phyloP scores from a whole-genome alignment of 1,140 invertebrate genomes.

The Scaptomyza graminum region DNA sequence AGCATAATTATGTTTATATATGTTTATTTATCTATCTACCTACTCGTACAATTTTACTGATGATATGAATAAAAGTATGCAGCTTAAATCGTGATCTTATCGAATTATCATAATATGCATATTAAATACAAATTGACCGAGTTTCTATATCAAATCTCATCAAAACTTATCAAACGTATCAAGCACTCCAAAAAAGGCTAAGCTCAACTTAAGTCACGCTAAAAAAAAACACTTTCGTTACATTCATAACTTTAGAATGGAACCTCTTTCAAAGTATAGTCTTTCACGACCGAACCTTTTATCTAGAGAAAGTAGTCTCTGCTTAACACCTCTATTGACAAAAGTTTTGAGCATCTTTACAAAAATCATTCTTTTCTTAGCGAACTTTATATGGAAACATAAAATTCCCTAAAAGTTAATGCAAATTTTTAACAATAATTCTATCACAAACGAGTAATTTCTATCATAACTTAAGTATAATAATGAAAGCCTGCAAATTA shows the following conservation, averaged over 20 bases:
- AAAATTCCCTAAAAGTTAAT: no score
- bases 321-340: slow-evolving; percentile 3
- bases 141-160: slow-evolving; percentile 45
- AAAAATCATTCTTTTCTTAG: no score
- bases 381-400: no score
- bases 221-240: neutral
- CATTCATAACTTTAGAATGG: neutral
- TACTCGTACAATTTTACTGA: slow-evolving; percentile 6
- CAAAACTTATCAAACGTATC: slow-evolving; percentile 15
- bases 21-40: slow-evolving; percentile 14
- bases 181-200: slow-evolving; percentile 5
- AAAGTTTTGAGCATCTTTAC: neutral
- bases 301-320: slow-evolving; percentile 3
- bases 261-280: neutral
- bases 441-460: no score
- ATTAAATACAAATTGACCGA: slow-evolving; percentile 39
- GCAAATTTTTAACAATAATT: no score
- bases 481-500: no score
- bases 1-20: slow-evolving; percentile 77
- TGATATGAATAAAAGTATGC: slow-evolving; percentile 20
- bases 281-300: neutral
- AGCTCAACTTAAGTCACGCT: slow-evolving; percentile 5
- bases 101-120: slow-evolving; percentile 49
- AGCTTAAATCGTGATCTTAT: slow-evolving; percentile 13
- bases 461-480: no score